These are phyloP conservation scores for Hydrotaea cyrtoneurina DNA, from an alignment of 2,888 invertebrate species.

Conservation along the genomic window DNA sequence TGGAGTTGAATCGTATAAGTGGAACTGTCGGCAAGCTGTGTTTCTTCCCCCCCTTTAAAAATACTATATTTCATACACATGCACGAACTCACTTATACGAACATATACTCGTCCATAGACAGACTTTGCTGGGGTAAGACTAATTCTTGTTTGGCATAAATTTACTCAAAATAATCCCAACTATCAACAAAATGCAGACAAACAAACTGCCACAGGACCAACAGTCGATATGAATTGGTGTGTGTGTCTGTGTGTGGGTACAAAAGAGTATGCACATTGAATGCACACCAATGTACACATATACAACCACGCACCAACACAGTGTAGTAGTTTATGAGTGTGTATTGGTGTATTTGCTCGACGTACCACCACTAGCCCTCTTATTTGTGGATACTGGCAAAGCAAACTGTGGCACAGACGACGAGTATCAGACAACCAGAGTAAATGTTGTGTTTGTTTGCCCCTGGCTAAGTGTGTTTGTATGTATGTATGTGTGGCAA, in stretches of 20 bases:
- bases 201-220: slow-evolving; percentile 66
- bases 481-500: slow-evolving; percentile 28
- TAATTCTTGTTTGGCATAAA: slow-evolving; percentile 73
- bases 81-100: too few relatives aligned
- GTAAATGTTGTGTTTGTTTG: slow-evolving; percentile 68
- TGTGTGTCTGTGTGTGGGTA: background rate
- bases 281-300: background rate
- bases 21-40: too few relatives aligned
- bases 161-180: slow-evolving; percentile 76
- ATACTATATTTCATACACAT: background rate
- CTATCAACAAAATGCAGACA: slow-evolving; percentile 75
- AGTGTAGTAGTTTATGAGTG: background rate
- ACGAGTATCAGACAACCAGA: slow-evolving; percentile 49
- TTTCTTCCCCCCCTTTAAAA: too few relatives aligned
- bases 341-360: slow-evolving; percentile 9
- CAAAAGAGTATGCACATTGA: too few relatives aligned
- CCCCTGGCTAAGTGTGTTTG: slow-evolving; percentile 26
- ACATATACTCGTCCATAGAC: background rate
- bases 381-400: background rate
- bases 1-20: too few relatives aligned
- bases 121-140: slow-evolving; percentile 9
- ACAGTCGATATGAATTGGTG: background rate
- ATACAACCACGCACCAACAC: too few relatives aligned
- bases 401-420: slow-evolving; percentile 1
- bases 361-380: slow-evolving; percentile 29